A percentile compares a stretch with the other conserved stretches of the same genome.
Conservation (phyloP, 2,113 vertebrate species). For the Cepphus grylle region DNA sequence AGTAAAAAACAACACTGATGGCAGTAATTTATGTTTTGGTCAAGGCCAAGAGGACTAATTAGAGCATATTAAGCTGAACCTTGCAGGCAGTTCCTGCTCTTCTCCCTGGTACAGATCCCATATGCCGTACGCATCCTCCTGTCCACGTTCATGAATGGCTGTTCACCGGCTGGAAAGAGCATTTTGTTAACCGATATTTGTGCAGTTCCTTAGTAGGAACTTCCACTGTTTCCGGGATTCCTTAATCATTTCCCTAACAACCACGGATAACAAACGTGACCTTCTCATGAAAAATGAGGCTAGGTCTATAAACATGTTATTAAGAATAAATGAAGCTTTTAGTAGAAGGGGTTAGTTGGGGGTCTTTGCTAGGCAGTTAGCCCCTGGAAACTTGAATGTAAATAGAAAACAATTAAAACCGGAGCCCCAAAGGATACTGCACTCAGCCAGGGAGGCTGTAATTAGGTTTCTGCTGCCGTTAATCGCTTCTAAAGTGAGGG, state of each 20-base stretch:
- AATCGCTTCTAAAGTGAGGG: conserved; percentile 53
- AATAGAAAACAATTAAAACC: conserved; percentile 65
- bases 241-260: conserved; percentile 68
- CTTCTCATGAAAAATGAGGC: conserved; percentile 56
- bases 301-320: conserved; percentile 56
- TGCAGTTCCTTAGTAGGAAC: conserved; percentile 12
- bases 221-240: conserved; percentile 57
- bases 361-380: conserved; percentile 59
- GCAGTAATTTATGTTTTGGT: conserved; percentile 46
- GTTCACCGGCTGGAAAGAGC: not conserved
- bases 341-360: conserved; percentile 62
- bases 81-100: not conserved
- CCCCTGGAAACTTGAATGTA: conserved; percentile 54
- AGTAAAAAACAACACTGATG: conserved; percentile 52
- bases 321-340: conserved; percentile 68
- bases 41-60: conserved; percentile 56
- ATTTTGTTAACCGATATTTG: conserved; percentile 5
- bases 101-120: not conserved
- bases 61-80: not conserved
- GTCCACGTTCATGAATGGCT: not conserved
- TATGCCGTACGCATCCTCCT: not conserved
- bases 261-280: conserved; percentile 55
- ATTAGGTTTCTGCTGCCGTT: conserved; percentile 60
- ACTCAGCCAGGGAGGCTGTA: conserved; percentile 22
- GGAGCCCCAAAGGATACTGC: conserved; percentile 36